phyloP scores from a whole-genome alignment of 2,888 invertebrate genomes.

The Griposia aprilina region DNA sequence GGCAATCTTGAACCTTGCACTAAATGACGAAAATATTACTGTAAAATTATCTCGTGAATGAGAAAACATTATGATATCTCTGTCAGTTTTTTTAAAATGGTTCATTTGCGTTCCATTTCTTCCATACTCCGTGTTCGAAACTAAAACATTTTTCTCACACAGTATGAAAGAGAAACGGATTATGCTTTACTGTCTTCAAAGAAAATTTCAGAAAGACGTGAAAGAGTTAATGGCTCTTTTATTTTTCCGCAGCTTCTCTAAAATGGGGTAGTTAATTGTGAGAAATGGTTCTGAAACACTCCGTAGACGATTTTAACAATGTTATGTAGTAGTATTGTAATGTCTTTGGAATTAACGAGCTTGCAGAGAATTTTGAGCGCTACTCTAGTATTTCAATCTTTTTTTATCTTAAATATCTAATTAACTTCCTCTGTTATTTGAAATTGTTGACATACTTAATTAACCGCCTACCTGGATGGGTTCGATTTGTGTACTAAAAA shows the following conservation, averaged over 20 bases:
- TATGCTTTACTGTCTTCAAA: conserved; percentile 44
- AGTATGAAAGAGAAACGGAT: conserved; percentile 48
- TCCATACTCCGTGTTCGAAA: conserved; percentile 32
- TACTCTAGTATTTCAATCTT: neutral
- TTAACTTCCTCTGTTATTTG: neutral
- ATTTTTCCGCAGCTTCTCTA: conserved; percentile 42
- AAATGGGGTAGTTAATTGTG: conserved; percentile 48
- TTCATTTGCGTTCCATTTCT: conserved; percentile 12
- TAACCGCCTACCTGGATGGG: neutral
- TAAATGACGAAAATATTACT: neutral
- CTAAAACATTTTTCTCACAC: conserved; percentile 40
- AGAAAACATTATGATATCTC: neutral
- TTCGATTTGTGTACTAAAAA: neutral
- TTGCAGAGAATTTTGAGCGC: neutral
- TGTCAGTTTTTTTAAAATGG: neutral
- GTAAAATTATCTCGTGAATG: neutral
- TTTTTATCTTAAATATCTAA: neutral
- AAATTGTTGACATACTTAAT: neutral
- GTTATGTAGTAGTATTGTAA: neutral
- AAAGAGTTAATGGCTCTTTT: conserved; percentile 49
- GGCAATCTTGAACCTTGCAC: neutral
- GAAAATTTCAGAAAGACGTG: conserved; percentile 42
- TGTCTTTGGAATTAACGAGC: neutral
- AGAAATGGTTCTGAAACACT: conserved; percentile 30
- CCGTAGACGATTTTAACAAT: conserved; percentile 5